Percentiles rank a stretch among this genome's conserved stretches.
These are phyloP conservation scores for Ciconia nigra DNA, from an alignment of 2,797 vertebrate species.

Conservation along the genomic window DNA sequence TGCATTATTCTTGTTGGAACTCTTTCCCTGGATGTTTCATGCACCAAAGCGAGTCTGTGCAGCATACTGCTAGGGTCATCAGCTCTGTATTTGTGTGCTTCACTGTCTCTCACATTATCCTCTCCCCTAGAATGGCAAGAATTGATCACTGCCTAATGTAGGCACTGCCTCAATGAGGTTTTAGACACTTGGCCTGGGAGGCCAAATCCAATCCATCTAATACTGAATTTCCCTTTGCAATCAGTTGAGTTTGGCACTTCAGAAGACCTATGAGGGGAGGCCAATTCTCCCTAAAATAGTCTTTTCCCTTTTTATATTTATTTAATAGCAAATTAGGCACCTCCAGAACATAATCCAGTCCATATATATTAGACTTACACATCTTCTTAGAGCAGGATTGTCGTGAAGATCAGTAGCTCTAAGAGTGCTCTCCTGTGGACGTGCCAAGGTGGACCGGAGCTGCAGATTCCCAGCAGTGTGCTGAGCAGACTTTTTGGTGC, in stretches of 20 bases:
- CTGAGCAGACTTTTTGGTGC: background rate
- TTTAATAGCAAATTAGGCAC: background rate
- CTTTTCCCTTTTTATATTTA: background rate
- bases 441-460: background rate
- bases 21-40: background rate
- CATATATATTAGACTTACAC: background rate
- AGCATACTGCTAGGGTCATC: background rate
- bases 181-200: background rate
- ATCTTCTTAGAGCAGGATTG: background rate
- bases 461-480: background rate
- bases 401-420: background rate
- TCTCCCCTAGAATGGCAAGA: background rate
- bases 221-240: background rate
- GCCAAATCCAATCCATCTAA: background rate
- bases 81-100: background rate
- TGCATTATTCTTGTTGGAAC: slow-evolving; percentile 13
- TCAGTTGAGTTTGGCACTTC: background rate
- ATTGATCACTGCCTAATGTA: background rate
- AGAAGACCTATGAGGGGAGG: background rate
- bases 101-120: background rate
- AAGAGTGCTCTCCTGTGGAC: background rate
- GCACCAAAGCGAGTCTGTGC: background rate
- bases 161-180: background rate
- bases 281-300: background rate
- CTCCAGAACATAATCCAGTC: background rate